These are phyloP conservation scores for Linyphia triangularis DNA, from an alignment of 2,888 invertebrate genomes.

Conservation along the genomic window DNA sequence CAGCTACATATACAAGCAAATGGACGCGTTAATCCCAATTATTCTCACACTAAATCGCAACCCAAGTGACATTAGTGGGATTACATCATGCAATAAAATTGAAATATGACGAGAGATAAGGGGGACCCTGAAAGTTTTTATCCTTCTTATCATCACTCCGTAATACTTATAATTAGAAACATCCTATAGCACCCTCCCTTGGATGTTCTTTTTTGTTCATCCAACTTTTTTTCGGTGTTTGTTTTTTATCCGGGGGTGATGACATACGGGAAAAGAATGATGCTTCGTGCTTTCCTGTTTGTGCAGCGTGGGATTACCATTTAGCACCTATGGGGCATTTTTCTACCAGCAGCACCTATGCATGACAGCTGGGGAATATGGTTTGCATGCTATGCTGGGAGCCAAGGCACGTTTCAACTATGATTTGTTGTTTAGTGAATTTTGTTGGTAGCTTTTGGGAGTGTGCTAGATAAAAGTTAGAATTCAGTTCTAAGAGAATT, in stretches of 20 bases:
- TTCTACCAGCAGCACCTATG: not conserved
- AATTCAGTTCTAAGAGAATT: too few species aligned
- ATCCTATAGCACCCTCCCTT: constrained; percentile 10
- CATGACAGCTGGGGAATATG: not conserved
- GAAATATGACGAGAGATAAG: constrained; percentile 17
- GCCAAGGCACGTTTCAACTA: too few species aligned
- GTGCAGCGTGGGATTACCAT: constrained; percentile 39
- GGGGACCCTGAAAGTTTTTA: constrained; percentile 12
- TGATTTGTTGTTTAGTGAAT: too few species aligned
- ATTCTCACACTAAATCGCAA: not conserved
- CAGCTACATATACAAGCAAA: not conserved
- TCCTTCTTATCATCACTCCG: constrained; percentile 15
- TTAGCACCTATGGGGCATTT: constrained; percentile 51
- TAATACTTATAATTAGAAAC: constrained; percentile 69
- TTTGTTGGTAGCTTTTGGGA: too few species aligned
- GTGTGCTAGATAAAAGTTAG: too few species aligned
- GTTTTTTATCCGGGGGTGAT: constrained; percentile 20
- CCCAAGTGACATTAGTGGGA: constrained; percentile 10
- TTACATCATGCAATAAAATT: constrained; percentile 5
- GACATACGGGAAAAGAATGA: constrained; percentile 37
- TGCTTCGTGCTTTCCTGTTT: constrained; percentile 59
- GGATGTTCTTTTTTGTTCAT: constrained; percentile 26
- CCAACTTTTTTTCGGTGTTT: not conserved
- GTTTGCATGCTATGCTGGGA: too few species aligned
- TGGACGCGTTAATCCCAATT: constrained; percentile 6